Evolutionary conservation across 2,888 invertebrate species (phyloP).

Genomic region (Drosophila limbata): DNA sequence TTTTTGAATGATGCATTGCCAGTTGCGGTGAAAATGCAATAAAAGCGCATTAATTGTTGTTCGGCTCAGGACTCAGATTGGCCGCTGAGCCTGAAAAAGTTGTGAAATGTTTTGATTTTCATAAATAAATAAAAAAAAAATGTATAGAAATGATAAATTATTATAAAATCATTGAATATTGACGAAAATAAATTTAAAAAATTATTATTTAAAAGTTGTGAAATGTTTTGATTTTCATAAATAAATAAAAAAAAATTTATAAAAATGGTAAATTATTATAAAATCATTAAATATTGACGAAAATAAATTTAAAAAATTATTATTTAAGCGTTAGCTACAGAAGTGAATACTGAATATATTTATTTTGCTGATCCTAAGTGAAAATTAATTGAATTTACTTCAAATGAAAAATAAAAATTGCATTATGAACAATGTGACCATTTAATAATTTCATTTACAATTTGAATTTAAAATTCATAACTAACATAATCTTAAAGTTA

Average conservation of each 20-base stretch:
- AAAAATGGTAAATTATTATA: constrained; percentile 4
- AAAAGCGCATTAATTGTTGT: constrained; percentile 70
- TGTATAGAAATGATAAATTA: neutral
- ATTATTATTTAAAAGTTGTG: constrained; percentile 1
- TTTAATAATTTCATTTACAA: neutral
- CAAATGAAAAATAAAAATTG: too few relatives aligned
- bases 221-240: constrained; percentile 33
- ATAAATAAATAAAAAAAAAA: constrained; percentile 12
- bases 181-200: neutral
- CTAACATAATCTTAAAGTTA: neutral
- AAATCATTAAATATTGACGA: neutral
- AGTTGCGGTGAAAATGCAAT: constrained; percentile 67
- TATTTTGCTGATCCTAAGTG: too few relatives aligned
- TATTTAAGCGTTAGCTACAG: constrained; percentile 1
- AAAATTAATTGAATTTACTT: too few relatives aligned
- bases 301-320: neutral
- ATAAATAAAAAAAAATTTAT: constrained; percentile 8
- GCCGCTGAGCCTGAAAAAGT: neutral
- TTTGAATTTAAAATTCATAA: neutral
- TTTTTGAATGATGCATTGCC: constrained; percentile 74
- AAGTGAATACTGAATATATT: neutral
- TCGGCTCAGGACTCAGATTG: constrained; percentile 39
- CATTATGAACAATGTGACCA: too few relatives aligned
- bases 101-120: constrained; percentile 33
- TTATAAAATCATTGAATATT: constrained; percentile 8